These are phyloP conservation scores for Lumbricus terrestris DNA, from an alignment of 2,888 invertebrate species.

Conservation along the genomic window DNA sequence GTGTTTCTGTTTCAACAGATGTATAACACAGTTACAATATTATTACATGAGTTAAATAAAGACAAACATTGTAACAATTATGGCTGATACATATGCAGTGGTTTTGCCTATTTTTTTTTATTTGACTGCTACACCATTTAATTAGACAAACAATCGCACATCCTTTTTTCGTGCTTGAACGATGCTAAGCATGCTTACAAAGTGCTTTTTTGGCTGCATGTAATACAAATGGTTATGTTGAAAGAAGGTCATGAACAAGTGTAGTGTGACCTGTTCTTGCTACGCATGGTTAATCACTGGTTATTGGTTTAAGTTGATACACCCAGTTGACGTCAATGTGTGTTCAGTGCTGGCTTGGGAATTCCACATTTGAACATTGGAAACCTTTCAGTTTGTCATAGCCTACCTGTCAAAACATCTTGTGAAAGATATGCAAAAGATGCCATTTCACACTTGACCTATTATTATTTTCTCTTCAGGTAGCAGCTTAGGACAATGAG, in stretches of 20 bases:
- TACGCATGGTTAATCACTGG: too few relatives aligned
- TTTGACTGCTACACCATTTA: not conserved
- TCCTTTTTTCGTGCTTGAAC: not conserved
- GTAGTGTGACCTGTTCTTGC: too few relatives aligned
- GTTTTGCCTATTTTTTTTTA: not conserved
- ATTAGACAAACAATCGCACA: not conserved
- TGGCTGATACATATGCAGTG: not conserved
- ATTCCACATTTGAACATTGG: not conserved
- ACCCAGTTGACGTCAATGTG: too few relatives aligned
- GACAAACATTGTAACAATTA: not conserved
- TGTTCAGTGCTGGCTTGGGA: too few relatives aligned
- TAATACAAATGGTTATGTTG: too few relatives aligned
- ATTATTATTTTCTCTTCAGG: too few relatives aligned
- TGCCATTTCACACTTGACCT: too few relatives aligned
- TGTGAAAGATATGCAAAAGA: not conserved
- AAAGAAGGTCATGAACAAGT: too few relatives aligned
- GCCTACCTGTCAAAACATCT: not conserved
- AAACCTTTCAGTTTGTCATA: not conserved
- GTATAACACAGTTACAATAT: not conserved
- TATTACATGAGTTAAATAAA: not conserved
- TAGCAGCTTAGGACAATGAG: not conserved
- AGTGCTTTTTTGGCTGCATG: too few relatives aligned
- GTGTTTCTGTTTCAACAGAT: not conserved
- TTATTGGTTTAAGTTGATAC: too few relatives aligned
- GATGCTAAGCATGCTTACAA: not conserved